Evolutionary conservation across 2,888 invertebrate species (phyloP).

Genomic region (Dione juno): DNA sequence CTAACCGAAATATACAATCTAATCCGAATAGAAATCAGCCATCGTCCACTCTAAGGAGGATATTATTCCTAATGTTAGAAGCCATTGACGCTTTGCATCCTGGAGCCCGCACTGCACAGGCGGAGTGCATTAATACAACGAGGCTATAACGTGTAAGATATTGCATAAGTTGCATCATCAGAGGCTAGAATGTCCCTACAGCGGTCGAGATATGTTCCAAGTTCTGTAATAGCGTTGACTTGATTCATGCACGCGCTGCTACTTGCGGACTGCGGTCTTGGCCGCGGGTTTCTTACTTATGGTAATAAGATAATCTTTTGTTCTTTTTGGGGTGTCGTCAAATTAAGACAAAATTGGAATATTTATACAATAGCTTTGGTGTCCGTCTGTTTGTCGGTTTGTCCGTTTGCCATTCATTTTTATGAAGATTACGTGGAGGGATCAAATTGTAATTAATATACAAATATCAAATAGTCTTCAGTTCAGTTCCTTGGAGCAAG

Average conservation of each 20-base stretch:
- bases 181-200: constrained; percentile 58
- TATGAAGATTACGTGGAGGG: too few species aligned
- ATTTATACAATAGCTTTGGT: too few species aligned
- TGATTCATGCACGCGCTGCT: constrained; percentile 59
- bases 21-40: constrained; percentile 6
- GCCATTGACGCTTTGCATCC: constrained; percentile 36
- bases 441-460: too few species aligned
- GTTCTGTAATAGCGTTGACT: constrained; percentile 57
- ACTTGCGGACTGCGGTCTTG: constrained; percentile 48
- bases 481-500: too few species aligned
- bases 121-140: constrained; percentile 64
- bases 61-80: constrained; percentile 24
- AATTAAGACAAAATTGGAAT: too few species aligned
- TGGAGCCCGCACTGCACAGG: constrained; percentile 7
- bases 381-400: too few species aligned
- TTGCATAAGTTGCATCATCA: constrained; percentile 74
- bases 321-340: not conserved
- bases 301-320: not conserved
- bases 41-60: constrained; percentile 9
- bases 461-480: too few species aligned
- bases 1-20: not conserved
- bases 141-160: constrained; percentile 72
- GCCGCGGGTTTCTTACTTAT: not conserved
- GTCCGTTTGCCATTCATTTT: too few species aligned
- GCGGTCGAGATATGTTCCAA: constrained; percentile 59